Percentiles rank a stretch among this genome's conserved stretches.
phyloP scores from a whole-genome alignment of 2,113 vertebrate species.

The Physeter macrocephalus region DNA sequence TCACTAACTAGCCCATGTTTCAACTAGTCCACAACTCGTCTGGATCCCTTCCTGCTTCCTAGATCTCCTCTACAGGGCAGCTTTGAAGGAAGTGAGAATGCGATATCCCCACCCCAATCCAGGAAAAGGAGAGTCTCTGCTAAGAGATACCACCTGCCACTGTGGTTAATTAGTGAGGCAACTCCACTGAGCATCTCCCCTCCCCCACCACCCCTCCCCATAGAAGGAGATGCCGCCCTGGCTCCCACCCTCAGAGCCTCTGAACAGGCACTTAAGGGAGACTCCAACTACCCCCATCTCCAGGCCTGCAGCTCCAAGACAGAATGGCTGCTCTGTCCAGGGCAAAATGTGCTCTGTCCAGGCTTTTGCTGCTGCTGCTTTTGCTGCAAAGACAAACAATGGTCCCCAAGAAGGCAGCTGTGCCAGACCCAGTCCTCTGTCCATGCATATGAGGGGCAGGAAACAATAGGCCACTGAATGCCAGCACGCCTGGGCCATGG shows the following conservation, averaged over 20 bases:
- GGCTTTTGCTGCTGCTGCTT: conserved; percentile 2
- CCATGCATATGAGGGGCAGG: neutral
- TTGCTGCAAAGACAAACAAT: conserved; percentile 39
- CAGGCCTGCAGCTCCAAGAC: neutral
- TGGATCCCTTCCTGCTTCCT: neutral
- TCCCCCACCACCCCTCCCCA: neutral
- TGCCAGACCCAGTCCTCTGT: conserved; percentile 14
- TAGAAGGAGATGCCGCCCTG: neutral
- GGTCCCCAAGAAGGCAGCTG: conserved; percentile 67
- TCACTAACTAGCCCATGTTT: neutral
- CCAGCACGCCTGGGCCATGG: conserved; percentile 27
- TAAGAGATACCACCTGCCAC: neutral
- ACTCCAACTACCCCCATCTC: neutral
- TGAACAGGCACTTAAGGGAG: neutral
- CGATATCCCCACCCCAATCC: neutral
- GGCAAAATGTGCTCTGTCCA: conserved; percentile 13
- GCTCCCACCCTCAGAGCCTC: neutral
- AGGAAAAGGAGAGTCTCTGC: neutral
- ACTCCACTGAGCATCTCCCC: neutral
- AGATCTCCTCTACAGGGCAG: neutral
- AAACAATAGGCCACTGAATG: conserved; percentile 73
- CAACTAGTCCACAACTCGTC: neutral
- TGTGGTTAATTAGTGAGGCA: neutral
- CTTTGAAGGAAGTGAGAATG: neutral
- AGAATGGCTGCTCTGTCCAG: neutral